phyloP scores from a whole-genome alignment of 2,113 vertebrate genomes.

The Dicrurus megarhynchus region DNA sequence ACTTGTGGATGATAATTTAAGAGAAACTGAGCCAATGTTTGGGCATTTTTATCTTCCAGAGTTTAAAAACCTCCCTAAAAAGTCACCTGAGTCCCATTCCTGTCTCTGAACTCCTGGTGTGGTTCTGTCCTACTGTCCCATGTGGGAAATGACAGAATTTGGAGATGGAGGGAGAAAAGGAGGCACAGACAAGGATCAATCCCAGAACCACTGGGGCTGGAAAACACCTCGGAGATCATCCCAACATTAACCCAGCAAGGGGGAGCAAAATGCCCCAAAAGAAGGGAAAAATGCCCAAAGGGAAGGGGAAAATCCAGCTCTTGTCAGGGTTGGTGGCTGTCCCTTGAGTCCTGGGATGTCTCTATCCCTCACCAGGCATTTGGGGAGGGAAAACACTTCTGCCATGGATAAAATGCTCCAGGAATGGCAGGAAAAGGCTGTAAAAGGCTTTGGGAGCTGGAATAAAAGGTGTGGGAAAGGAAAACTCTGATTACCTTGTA shows the following conservation, averaged over 20 bases:
- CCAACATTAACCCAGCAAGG: not conserved
- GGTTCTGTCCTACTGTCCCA: not conserved
- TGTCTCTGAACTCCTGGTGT: too few species aligned
- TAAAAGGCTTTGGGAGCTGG: not conserved
- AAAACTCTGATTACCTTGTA: not conserved
- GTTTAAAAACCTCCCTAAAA: not conserved
- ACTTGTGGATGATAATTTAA: not conserved
- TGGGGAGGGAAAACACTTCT: not conserved
- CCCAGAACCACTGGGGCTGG: not conserved
- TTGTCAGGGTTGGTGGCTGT: not conserved
- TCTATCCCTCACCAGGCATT: not conserved
- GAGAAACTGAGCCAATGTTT: not conserved
- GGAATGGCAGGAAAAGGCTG: not conserved
- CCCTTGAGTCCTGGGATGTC: not conserved
- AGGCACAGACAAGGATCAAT: not conserved
- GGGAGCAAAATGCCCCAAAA: not conserved
- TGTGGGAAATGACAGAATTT: not conserved
- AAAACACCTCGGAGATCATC: not conserved
- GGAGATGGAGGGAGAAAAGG: not conserved
- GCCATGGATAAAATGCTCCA: not conserved
- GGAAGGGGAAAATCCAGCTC: not conserved
- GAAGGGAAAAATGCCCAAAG: not conserved
- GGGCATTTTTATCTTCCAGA: not conserved
- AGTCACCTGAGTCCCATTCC: not conserved
- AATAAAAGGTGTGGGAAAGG: not conserved